Percentiles rank a stretch among this genome's conserved stretches.
phyloP scores from a whole-genome alignment of 2,113 vertebrate genomes.

The Suncus etruscus region DNA sequence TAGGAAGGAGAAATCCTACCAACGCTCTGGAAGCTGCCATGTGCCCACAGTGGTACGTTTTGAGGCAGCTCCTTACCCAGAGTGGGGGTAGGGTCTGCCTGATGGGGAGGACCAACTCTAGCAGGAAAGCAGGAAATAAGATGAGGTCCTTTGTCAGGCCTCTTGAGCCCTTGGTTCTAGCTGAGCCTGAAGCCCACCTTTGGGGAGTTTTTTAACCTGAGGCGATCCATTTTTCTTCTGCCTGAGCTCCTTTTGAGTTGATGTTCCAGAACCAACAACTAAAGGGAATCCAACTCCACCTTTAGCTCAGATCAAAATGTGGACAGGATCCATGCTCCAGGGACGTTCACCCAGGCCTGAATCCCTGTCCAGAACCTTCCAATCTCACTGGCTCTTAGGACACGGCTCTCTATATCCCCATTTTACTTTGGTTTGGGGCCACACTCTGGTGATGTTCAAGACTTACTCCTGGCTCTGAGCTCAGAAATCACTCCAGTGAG shows the following conservation, averaged over 20 bases:
- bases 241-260: too few relatives aligned
- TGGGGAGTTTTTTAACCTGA: not conserved
- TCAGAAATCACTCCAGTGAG: too few relatives aligned
- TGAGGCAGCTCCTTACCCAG: too few relatives aligned
- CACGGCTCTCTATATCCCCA: not conserved
- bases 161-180: not conserved
- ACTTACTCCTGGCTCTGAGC: too few relatives aligned
- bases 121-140: not conserved
- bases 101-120: not conserved
- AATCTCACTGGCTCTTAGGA: fast-evolving
- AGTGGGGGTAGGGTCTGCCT: not conserved
- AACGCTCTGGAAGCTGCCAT: too few relatives aligned
- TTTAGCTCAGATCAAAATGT: not conserved
- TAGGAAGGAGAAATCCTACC: not conserved
- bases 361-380: not conserved
- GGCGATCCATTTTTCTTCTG: not conserved
- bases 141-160: not conserved
- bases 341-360: not conserved
- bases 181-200: not conserved
- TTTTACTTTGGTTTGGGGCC: too few relatives aligned
- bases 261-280: too few relatives aligned
- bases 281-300: too few relatives aligned
- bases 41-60: too few relatives aligned
- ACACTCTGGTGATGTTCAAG: too few relatives aligned
- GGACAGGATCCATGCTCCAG: not conserved